Conservation (phyloP, 2,113 vertebrate genomes). For the Scomber colias region DNA sequence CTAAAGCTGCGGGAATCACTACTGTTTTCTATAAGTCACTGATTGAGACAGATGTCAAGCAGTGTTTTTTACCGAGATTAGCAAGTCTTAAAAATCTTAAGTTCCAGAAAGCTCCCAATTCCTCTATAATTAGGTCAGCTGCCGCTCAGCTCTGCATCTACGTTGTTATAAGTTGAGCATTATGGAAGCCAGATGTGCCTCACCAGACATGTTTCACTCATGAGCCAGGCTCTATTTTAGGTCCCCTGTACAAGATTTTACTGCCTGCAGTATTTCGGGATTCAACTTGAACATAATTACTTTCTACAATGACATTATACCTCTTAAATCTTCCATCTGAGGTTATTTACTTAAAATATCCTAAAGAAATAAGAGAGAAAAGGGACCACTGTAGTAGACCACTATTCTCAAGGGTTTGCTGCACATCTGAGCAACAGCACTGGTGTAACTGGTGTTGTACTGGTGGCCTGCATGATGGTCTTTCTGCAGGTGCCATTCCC, state of each 20-base stretch:
- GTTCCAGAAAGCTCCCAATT: constrained; percentile 54
- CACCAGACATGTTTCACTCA: constrained; percentile 31
- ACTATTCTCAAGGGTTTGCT: background rate
- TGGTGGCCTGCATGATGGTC: constrained; percentile 41
- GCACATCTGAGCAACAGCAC: constrained; percentile 12
- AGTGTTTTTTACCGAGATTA: constrained; percentile 71
- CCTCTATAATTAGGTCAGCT: constrained; percentile 72
- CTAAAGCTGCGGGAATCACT: constrained; percentile 13
- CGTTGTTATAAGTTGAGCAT: constrained; percentile 42
- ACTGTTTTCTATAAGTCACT: constrained; percentile 42
- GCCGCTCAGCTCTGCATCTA: constrained; percentile 52
- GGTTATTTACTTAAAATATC: background rate
- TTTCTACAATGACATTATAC: background rate
- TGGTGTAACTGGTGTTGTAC: constrained; percentile 17
- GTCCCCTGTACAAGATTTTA: constrained; percentile 8
- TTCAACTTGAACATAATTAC: constrained; percentile 14
- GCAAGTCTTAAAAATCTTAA: constrained; percentile 62
- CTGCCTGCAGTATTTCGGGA: constrained; percentile 9
- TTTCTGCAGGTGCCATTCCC: constrained; percentile 49
- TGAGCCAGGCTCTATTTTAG: no score
- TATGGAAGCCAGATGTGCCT: constrained; percentile 52
- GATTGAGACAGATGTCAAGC: constrained; percentile 67
- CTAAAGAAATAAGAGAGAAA: background rate
- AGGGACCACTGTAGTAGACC: background rate
- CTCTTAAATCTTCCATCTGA: background rate